Evolutionary conservation across 2,113 vertebrate species (phyloP).

Genomic region (Lota lota): DNA sequence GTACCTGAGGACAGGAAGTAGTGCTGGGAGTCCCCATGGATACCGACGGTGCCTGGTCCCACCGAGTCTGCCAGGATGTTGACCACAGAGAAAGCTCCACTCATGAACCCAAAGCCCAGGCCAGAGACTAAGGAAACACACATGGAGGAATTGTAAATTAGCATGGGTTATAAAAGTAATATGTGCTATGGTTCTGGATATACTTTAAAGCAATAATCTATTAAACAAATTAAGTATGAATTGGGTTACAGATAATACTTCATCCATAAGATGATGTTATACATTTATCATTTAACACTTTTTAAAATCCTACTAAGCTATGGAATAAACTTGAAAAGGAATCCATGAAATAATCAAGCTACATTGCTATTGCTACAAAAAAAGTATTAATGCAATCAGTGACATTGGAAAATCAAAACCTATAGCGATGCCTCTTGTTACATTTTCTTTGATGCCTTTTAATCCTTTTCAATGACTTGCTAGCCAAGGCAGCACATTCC

Average conservation of each 20-base stretch:
- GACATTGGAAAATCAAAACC: background rate
- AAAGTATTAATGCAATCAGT: too few relatives aligned
- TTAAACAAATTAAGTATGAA: too few relatives aligned
- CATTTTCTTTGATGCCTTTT: background rate
- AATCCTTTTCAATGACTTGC: background rate
- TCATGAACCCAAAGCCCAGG: constrained; percentile 86
- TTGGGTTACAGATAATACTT: too few relatives aligned
- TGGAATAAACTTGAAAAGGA: too few relatives aligned
- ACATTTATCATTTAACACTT: too few relatives aligned
- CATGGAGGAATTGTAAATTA: background rate
- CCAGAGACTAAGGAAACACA: constrained; percentile 74
- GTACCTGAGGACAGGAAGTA: constrained; percentile 85
- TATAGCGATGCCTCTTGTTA: background rate
- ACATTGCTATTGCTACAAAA: too few relatives aligned
- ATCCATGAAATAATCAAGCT: too few relatives aligned
- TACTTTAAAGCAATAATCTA: too few relatives aligned
- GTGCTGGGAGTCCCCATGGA: constrained; percentile 84
- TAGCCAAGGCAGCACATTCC: background rate
- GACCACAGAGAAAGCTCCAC: constrained; percentile 83
- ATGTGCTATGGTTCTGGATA: background rate
- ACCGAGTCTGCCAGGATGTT: constrained; percentile 84
- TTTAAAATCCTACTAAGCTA: too few relatives aligned
- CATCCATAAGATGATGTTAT: too few relatives aligned
- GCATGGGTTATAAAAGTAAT: background rate
- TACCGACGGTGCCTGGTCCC: constrained; percentile 81